These are phyloP conservation scores for Saxicola maurus DNA, from an alignment of 2,797 vertebrate genomes.

Conservation along the genomic window DNA sequence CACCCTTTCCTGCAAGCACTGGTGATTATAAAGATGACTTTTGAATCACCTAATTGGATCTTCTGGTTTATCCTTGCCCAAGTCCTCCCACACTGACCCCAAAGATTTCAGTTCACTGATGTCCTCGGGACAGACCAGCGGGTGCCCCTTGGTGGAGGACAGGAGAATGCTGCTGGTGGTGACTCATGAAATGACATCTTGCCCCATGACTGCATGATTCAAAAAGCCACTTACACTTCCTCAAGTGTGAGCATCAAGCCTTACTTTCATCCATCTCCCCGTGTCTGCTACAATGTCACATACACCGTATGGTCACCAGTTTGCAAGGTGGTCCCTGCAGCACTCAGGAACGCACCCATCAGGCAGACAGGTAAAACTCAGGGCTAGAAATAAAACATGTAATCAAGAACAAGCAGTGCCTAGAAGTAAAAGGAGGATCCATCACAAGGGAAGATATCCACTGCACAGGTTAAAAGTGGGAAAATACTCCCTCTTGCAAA, in stretches of 20 bases:
- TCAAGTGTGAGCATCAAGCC: background rate
- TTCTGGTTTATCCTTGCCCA: background rate
- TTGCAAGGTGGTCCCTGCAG: background rate
- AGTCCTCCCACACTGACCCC: background rate
- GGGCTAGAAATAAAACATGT: background rate
- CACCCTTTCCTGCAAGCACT: background rate
- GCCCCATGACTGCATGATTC: background rate
- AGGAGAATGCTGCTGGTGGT: background rate
- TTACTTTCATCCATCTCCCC: background rate
- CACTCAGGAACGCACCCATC: background rate
- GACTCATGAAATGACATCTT: background rate
- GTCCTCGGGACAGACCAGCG: rapidly evolving
- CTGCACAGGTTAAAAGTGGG: background rate
- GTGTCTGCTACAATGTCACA: background rate
- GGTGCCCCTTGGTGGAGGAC: background rate
- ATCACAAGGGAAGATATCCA: background rate
- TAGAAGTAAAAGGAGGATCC: background rate
- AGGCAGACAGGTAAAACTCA: background rate
- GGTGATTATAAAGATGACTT: background rate
- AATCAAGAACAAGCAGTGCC: background rate
- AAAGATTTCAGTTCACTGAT: background rate
- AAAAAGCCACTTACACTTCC: background rate
- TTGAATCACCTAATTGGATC: background rate
- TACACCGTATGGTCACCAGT: background rate
- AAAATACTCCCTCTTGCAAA: background rate